phyloP scores from a whole-genome alignment of 2,888 invertebrate genomes.

The Acanthacorydalis orientalis region DNA sequence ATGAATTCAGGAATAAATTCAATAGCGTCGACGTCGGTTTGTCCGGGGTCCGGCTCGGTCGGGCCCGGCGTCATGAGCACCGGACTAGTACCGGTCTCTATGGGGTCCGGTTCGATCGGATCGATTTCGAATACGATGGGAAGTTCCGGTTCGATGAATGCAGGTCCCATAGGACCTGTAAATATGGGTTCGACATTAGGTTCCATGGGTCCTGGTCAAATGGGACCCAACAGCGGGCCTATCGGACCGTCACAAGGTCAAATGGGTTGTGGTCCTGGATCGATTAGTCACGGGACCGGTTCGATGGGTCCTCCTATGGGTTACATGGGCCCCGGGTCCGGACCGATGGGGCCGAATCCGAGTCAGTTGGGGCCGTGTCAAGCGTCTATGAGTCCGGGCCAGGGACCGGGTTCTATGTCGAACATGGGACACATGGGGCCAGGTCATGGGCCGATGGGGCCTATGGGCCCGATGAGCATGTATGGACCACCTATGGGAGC shows the following conservation, averaged over 20 bases:
- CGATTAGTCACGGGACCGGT: slow-evolving; percentile 28
- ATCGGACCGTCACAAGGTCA: slow-evolving; percentile 37
- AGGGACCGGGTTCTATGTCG: slow-evolving; percentile 32
- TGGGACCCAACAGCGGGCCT: slow-evolving; percentile 25
- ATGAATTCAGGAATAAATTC: slow-evolving; percentile 1
- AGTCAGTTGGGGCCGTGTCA: slow-evolving; percentile 13
- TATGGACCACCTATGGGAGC: slow-evolving; percentile 45
- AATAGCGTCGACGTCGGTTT: not conserved
- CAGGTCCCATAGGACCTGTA: not conserved
- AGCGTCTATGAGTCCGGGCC: slow-evolving; percentile 29
- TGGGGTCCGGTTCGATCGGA: not conserved
- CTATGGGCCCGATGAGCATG: slow-evolving; percentile 38
- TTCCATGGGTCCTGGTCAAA: slow-evolving; percentile 19
- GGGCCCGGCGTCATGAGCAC: not conserved
- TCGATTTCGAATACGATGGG: not conserved
- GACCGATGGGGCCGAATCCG: slow-evolving; percentile 11
- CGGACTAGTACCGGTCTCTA: not conserved
- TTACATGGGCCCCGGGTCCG: slow-evolving; percentile 17
- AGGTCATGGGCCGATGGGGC: slow-evolving; percentile 22
- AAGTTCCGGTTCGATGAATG: not conserved
- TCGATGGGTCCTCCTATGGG: slow-evolving; percentile 16
- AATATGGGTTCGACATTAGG: not conserved
- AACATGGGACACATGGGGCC: slow-evolving; percentile 24
- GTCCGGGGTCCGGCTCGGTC: not conserved
- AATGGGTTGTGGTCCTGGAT: slow-evolving; percentile 28